Evolutionary conservation across 2,113 vertebrate species (phyloP), one percentile per base, ranked within the genome.

Genomic region (Calidris pugnax): DNA sequence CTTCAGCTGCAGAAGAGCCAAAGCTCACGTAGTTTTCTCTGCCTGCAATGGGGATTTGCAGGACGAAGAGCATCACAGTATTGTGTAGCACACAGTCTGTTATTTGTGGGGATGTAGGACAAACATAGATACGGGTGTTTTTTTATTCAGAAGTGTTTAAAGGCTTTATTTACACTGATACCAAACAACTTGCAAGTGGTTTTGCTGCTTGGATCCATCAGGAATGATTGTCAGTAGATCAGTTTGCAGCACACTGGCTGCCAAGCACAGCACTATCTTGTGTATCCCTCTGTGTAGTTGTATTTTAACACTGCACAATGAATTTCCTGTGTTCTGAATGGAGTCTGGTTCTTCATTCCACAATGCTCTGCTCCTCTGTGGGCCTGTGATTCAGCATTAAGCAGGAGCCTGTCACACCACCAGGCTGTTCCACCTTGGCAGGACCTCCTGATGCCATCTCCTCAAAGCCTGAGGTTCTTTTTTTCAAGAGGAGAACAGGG

Each of bases 191-290:
- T 5, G 2, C 7, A 57, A 48, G 45, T 20, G 35, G 5, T 55
- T 90, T 69, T 89, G 26, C 67, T 94, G 50, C 84, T 71, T 45
- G 55, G 14, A 53, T 73, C 69, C 21, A 3, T 76, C 59, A 2
- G 63, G 59, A 17, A 27, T 19, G 67, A 23, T 33, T n/a, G 4
- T 32, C 57, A 37, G 21, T 35, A 37, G 76, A 48, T 19, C 11
- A 7, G 23, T 32, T 37, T 50, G 67, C 71, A 53, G 62, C 27
- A 17, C 2, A 0, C 0, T n/a, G 78, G n/a, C 39, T 35, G 6
- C 53, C 35, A 24, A 35, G 35, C 53, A 7, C 53, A 63, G 30
- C 6, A 14, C 39, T 14, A 2, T 2, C 5, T 48, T 50, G 50
- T 13, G 41, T 27, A 10, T 84, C 89, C 30, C 41, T 53, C 37